phyloP scores from a whole-genome alignment of 2,113 vertebrate species.

The Dipodomys stephensi region DNA sequence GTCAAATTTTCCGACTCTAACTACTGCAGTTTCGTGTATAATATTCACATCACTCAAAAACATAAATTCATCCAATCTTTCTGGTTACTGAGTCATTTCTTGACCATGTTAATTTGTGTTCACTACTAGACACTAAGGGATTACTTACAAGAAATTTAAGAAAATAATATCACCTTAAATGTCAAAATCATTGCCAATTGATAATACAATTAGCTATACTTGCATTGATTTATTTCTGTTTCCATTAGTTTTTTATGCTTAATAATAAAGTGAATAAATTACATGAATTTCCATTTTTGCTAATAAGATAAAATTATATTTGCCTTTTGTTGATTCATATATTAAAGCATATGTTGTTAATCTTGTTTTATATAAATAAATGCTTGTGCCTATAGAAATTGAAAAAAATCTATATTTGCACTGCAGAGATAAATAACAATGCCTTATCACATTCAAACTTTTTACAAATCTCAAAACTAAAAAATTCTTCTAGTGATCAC shows the following conservation, averaged over 20 bases:
- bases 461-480: background rate
- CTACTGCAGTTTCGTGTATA: background rate
- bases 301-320: background rate
- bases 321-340: background rate
- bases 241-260: background rate
- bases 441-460: background rate
- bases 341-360: background rate
- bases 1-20: constrained; percentile 7
- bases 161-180: background rate
- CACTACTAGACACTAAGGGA: background rate
- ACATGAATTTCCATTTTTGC: background rate
- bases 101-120: background rate
- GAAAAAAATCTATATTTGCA: background rate
- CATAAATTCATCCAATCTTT: background rate
- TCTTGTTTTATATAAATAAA: background rate
- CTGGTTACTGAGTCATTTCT: background rate
- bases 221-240: background rate
- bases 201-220: background rate
- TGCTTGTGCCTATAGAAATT: background rate
- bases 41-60: background rate
- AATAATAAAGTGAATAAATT: background rate
- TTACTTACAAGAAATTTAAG: background rate
- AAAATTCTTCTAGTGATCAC: background rate
- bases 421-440: background rate
- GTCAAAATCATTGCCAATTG: background rate